Conservation (phyloP, 2,797 vertebrate species). For the Scarus forsteni region DNA sequence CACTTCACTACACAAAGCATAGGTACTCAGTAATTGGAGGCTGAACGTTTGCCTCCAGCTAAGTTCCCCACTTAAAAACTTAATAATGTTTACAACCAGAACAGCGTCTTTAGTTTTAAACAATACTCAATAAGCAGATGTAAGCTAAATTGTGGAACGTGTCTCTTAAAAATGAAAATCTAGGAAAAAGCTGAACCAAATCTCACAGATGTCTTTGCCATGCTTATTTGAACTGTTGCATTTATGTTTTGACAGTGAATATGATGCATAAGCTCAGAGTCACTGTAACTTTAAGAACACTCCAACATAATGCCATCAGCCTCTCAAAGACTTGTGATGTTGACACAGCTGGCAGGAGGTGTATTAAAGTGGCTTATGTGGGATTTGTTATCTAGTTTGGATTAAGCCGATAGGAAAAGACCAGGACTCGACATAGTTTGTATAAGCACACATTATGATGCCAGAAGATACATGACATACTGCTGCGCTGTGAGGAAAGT, state of each 20-base stretch:
- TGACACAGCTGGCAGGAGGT: slow-evolving; percentile 18
- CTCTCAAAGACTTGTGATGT: slow-evolving; percentile 12
- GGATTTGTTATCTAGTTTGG: slow-evolving; percentile 43
- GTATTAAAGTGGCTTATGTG: slow-evolving; percentile 33
- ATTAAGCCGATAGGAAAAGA: slow-evolving; percentile 36
- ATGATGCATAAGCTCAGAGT: neutral
- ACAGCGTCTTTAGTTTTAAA: too few species aligned
- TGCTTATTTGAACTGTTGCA: slow-evolving; percentile 3
- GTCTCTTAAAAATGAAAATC: slow-evolving; percentile 11
- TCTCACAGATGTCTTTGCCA: slow-evolving; percentile 1
- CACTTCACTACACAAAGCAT: too few species aligned
- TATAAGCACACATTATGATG: too few species aligned
- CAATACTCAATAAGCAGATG: too few species aligned
- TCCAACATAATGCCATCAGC: slow-evolving; percentile 30
- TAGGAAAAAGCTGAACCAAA: neutral
- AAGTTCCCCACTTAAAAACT: too few species aligned
- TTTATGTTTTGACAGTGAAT: neutral
- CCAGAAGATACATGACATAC: neutral
- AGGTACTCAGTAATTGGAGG: too few species aligned
- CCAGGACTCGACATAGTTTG: too few species aligned
- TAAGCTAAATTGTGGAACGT: too few species aligned
- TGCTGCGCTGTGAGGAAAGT: slow-evolving; percentile 34
- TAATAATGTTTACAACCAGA: too few species aligned
- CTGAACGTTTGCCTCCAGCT: too few species aligned
- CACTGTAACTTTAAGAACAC: slow-evolving; percentile 2